These are phyloP conservation scores for Xenopus tropicalis DNA, from an alignment of 2,113 vertebrate species.

Conservation along the genomic window UCB_Xtro_10.0 CM004449.2:94073501-94074000, in stretches of 20 bases:
- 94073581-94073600: constrained; percentile 11
- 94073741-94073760: constrained; percentile 27
- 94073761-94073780: constrained; percentile 29
- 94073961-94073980: too few species aligned
- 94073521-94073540: constrained; percentile 40
- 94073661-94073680: neutral
- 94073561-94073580: constrained; percentile 29
- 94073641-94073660: constrained; percentile 6
- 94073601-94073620: constrained; percentile 28
- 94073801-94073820: constrained; percentile 2
- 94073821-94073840: too few species aligned
- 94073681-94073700: constrained; percentile 45
- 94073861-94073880: too few species aligned
- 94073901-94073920: too few species aligned
- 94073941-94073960: too few species aligned
- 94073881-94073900: too few species aligned
- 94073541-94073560: constrained; percentile 28
- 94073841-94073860: too few species aligned
- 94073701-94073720: constrained; percentile 44
- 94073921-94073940: too few species aligned
- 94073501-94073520: constrained; percentile 17
- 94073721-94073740: constrained; percentile 16
- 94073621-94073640: constrained; percentile 36
- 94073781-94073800: constrained; percentile 24
- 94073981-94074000: too few species aligned